Evolutionary conservation across 1,140 invertebrate genomes (phyloP), one percentile per base, ranked within the genome.

Genomic region (Panulirus ornatus): DNA sequence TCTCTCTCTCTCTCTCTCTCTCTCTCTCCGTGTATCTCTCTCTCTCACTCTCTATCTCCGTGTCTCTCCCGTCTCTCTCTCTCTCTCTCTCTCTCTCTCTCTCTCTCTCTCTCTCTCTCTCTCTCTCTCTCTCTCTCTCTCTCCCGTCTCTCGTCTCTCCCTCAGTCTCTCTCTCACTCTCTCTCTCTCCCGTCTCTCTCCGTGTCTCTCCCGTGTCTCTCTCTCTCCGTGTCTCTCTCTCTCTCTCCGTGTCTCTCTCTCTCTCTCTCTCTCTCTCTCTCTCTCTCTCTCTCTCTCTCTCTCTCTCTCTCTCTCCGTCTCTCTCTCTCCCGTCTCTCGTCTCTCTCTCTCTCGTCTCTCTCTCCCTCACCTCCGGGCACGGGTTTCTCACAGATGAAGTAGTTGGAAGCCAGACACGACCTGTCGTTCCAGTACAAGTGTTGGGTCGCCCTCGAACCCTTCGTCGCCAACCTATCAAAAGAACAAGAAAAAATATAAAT

Each of bases 341-440:
- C 22, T 40, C 36, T 22, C 34, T n/a, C 38, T 8, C 40, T 42
- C 58, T 42, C 30, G n/a, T 14, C 27, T 71, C 5, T 19, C 38
- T 22, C 2, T 1, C 34, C 22, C 82, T 71, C 27, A 84, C 82
- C 82, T 84, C 82, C 82, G 0, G 82, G 82, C 2, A 38, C 58
- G 2, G 54, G 82, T 42, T 44, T 84, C 58, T 84, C 82, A 44
- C 82, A 84, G 54, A 84, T 38, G 82, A 27, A 84, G 54, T 42
- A 30, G 54, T 84, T 84, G 11, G 27, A 14, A 38, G 82, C 82
- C 36, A 42, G 40, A 63, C 82, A 84, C 58, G 58, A 66, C 22
- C 82, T 66, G 63, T 84, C 82, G 8, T 84, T 84, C 82, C 82
- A 84, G 38, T 42, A 84, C 1, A 84, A 63, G n/a, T 42, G 3